Evolutionary conservation across 1,140 invertebrate species (phyloP).

Genomic region (Bombus ignitus): DNA sequence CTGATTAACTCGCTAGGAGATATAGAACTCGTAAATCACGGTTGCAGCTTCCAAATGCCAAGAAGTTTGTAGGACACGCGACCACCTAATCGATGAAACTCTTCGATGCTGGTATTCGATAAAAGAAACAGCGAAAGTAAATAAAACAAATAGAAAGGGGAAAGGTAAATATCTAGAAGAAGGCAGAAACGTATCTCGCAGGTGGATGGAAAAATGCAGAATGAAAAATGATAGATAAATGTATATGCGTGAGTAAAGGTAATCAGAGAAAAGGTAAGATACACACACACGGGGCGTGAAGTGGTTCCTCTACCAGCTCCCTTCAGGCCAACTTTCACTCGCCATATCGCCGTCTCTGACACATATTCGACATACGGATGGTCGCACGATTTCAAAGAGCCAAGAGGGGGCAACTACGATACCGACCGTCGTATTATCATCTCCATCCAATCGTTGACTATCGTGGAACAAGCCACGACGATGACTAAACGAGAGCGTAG

Average conservation of each 20-base stretch:
- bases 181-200: no score
- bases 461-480: no score
- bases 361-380: constrained; percentile 45
- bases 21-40: no score
- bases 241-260: constrained; percentile 48
- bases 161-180: neutral
- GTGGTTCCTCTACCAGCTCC: constrained; percentile 13
- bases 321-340: constrained; percentile 71
- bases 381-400: neutral
- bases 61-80: neutral
- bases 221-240: constrained; percentile 76
- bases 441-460: neutral
- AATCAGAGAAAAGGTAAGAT: neutral
- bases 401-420: neutral
- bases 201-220: constrained; percentile 66
- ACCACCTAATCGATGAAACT: neutral
- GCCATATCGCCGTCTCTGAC: constrained; percentile 59
- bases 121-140: neutral
- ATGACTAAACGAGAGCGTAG: neutral
- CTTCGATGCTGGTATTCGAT: neutral
- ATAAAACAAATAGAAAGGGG: neutral
- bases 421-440: neutral
- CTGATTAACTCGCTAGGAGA: neutral
- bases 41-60: neutral
- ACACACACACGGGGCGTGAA: neutral